A percentile compares a stretch with the other conserved stretches of the same genome.
Conservation (phyloP, 2,797 vertebrate species). For the Triplophysa bombifrons region DNA sequence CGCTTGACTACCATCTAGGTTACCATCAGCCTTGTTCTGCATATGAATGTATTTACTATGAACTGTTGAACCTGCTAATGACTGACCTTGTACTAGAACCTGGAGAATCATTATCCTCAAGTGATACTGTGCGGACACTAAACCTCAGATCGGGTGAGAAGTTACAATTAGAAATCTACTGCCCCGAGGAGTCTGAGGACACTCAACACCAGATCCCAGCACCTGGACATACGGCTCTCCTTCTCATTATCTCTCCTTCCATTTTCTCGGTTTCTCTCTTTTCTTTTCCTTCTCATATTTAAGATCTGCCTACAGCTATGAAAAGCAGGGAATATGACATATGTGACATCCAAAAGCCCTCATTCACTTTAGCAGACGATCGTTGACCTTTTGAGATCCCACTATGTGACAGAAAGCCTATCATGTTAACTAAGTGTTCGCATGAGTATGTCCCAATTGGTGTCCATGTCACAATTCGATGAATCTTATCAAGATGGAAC, state of each 20-base stretch:
- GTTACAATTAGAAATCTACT: constrained; percentile 41
- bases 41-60: constrained; percentile 32
- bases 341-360: neutral
- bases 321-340: neutral
- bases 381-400: constrained; percentile 7
- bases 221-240: constrained; percentile 36
- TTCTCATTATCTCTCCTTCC: constrained; percentile 8
- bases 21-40: constrained; percentile 26
- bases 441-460: neutral
- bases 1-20: neutral
- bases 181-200: constrained; percentile 42
- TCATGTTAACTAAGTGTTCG: neutral
- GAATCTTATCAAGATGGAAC: neutral
- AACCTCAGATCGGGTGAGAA: constrained; percentile 49
- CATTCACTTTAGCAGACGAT: neutral
- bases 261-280: constrained; percentile 1
- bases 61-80: constrained; percentile 36
- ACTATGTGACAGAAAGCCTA: neutral
- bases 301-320: constrained; percentile 13
- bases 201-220: constrained; percentile 49
- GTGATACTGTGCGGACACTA: constrained; percentile 18
- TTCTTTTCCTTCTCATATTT: constrained; percentile 31
- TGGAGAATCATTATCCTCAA: constrained; percentile 33
- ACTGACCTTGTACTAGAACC: constrained; percentile 46
- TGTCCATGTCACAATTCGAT: neutral